Evolutionary conservation across 2,888 invertebrate species (phyloP).

Genomic region (Lycaena phlaeas): DNA sequence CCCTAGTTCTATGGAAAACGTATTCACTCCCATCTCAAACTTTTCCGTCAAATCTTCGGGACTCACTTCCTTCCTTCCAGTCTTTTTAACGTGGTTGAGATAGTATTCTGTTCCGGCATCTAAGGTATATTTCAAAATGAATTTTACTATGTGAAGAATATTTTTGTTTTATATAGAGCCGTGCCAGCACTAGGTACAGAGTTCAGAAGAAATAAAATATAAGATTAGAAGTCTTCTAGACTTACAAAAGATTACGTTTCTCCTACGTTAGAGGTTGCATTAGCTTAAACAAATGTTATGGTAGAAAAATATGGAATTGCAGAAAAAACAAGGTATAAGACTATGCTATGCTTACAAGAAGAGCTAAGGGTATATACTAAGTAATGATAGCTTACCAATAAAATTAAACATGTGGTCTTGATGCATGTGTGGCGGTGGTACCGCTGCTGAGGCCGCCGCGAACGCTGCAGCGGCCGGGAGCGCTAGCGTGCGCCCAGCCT

Average conservation of each 20-base stretch:
- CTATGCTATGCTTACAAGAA: too few species aligned
- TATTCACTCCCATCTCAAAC: conserved; percentile 62
- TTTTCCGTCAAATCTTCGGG: conserved; percentile 52
- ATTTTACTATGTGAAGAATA: too few species aligned
- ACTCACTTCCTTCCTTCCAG: conserved; percentile 40
- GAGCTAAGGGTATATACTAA: too few species aligned
- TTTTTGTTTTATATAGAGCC: too few species aligned
- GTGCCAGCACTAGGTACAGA: too few species aligned
- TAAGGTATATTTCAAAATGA: conserved; percentile 22
- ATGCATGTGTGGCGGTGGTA: conserved; percentile 58
- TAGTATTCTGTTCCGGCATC: conserved; percentile 59
- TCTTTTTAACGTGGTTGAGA: conserved; percentile 47
- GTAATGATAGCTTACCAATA: conserved; percentile 37
- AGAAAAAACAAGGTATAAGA: too few species aligned
- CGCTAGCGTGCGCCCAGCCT: conserved; percentile 45
- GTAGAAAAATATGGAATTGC: too few species aligned
- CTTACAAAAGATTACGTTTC: too few species aligned
- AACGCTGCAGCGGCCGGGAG: conserved; percentile 56
- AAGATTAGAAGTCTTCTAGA: too few species aligned
- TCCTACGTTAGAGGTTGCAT: too few species aligned
- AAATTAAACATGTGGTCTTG: conserved; percentile 62
- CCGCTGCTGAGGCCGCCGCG: conserved; percentile 39
- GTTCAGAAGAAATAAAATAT: too few species aligned
- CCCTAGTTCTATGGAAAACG: conserved; percentile 50
- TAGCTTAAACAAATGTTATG: too few species aligned